A percentile compares a stretch with the other conserved stretches of the same genome.
phyloP scores from a whole-genome alignment of 2,888 invertebrate species.

The Nemoura dubitans region DNA sequence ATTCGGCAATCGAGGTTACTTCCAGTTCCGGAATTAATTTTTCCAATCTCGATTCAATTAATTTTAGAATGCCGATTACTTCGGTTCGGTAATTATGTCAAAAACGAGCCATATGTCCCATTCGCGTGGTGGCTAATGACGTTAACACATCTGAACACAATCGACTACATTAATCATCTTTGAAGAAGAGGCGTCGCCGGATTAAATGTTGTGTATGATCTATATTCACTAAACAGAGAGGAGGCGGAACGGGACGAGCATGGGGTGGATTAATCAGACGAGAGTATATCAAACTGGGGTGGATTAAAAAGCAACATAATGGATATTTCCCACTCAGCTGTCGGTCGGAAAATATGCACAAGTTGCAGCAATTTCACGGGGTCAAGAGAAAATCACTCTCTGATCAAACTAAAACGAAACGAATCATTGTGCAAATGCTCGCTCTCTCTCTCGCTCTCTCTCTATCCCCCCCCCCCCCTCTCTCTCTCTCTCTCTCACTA shows the following conservation, averaged over 20 bases:
- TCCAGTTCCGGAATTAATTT: background rate
- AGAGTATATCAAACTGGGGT: constrained; percentile 25
- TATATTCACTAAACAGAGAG: background rate
- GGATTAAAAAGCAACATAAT: background rate
- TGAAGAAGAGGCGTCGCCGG: background rate
- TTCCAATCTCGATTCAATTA: background rate
- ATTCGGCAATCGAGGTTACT: background rate
- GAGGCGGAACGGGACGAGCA: background rate
- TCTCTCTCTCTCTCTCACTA: background rate
- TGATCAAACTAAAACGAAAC: constrained; percentile 36
- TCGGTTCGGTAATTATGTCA: background rate
- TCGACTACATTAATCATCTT: constrained; percentile 13
- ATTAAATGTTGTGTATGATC: constrained; percentile 7
- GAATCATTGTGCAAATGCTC: constrained; percentile 16
- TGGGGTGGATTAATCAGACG: constrained; percentile 18
- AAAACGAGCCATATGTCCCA: background rate
- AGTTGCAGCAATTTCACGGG: constrained; percentile 13
- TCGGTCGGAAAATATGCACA: background rate
- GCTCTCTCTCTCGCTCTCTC: background rate
- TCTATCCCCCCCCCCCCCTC: too few species aligned
- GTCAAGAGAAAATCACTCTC: constrained; percentile 14
- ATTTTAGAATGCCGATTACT: background rate
- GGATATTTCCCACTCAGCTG: constrained; percentile 15
- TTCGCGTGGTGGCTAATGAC: background rate
- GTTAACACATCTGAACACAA: background rate